Percentiles rank a stretch among this genome's conserved stretches.
These are phyloP conservation scores for Montipora cactus DNA, from an alignment of 64 coral and sea anemone genomes.

Conservation along the genomic window DNA sequence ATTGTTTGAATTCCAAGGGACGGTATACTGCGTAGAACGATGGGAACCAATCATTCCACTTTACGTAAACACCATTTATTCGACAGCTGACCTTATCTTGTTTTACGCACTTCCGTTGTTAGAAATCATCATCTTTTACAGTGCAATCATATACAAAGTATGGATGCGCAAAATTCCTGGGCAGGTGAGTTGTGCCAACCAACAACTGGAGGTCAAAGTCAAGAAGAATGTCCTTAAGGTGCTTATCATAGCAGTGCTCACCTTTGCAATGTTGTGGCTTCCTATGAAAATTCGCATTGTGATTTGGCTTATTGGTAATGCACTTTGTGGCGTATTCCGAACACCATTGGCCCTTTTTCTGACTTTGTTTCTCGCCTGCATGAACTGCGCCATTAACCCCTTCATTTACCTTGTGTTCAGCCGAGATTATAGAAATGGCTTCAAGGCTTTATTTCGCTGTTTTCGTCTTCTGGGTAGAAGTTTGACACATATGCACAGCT, in stretches of 20 bases:
- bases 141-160: slow-evolving; percentile 52
- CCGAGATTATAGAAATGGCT: slow-evolving; percentile 47
- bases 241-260: slow-evolving; percentile 52
- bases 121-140: slow-evolving; percentile 57
- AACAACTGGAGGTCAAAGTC: slow-evolving; percentile 48
- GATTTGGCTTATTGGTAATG: background rate
- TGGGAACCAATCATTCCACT: slow-evolving; percentile 19
- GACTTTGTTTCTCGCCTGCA: background rate
- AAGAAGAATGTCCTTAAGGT: slow-evolving; percentile 64
- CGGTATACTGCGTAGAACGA: slow-evolving; percentile 18
- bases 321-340: background rate
- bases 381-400: slow-evolving; percentile 60
- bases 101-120: slow-evolving; percentile 55
- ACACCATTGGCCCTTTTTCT: background rate
- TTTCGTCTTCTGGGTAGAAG: background rate
- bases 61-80: slow-evolving; percentile 27
- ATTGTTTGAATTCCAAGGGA: background rate
- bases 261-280: slow-evolving; percentile 66
- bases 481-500: background rate
- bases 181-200: slow-evolving; percentile 53
- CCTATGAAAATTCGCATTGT: background rate
- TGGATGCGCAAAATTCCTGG: slow-evolving; percentile 68
- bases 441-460: background rate
- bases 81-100: slow-evolving; percentile 13
- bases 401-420: slow-evolving; percentile 64